Conservation (phyloP, 2,113 vertebrate genomes). For the Cranoglanis bouderius region DNA sequence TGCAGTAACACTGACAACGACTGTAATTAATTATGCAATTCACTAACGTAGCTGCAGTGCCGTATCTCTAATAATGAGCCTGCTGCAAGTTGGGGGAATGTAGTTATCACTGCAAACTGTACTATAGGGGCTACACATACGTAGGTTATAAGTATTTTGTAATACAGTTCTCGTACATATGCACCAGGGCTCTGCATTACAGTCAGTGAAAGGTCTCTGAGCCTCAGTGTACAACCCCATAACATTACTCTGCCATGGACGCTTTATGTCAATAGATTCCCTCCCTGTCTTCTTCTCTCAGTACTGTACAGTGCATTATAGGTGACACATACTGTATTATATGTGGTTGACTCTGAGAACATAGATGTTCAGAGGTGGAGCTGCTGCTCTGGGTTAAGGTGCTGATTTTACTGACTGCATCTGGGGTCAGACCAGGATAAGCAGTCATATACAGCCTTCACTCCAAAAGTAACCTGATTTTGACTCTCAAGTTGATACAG, state of each 20-base stretch:
- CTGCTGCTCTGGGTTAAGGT: conserved; percentile 13
- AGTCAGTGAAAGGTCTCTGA: neutral
- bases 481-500: neutral
- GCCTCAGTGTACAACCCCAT: neutral
- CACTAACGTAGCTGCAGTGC: conserved; percentile 20
- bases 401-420: conserved; percentile 12
- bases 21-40: conserved; percentile 37
- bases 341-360: neutral
- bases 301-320: neutral
- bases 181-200: neutral
- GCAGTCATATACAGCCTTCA: neutral
- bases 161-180: neutral
- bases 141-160: neutral
- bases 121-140: neutral
- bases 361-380: neutral
- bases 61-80: conserved; percentile 23
- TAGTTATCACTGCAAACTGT: conserved; percentile 25
- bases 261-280: neutral
- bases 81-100: conserved; percentile 17
- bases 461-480: neutral
- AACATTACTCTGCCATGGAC: neutral
- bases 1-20: conserved; percentile 28
- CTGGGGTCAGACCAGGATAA: conserved; percentile 15
- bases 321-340: neutral
- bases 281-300: neutral